These are phyloP conservation scores for Halyomorpha halys DNA, from an alignment of 1,140 invertebrate species.

Conservation along the genomic window DNA sequence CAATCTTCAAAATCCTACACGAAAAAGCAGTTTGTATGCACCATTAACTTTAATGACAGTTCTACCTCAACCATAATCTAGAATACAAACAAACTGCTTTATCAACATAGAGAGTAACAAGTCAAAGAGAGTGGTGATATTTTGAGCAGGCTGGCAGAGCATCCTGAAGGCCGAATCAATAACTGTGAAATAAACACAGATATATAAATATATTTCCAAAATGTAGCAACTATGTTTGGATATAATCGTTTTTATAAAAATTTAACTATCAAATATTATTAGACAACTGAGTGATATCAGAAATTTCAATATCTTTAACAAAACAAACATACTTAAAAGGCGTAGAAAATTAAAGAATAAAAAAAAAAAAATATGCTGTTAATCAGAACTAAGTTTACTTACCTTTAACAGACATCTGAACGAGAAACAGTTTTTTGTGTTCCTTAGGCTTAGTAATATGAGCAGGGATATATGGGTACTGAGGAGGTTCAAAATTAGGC, in stretches of 20 bases:
- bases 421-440: constrained; percentile 92
- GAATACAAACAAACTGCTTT: constrained; percentile 3
- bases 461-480: constrained; percentile 97
- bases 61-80: background rate
- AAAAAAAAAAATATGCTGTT: too few species aligned
- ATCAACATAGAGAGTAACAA: background rate
- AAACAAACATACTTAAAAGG: too few species aligned
- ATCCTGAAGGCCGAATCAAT: constrained; percentile 8
- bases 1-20: too few species aligned
- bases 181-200: constrained; percentile 20
- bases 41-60: background rate
- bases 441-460: constrained; percentile 99
- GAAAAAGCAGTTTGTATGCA: constrained; percentile 2
- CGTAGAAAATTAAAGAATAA: too few species aligned
- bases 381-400: background rate
- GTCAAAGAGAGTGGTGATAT: background rate
- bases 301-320: too few species aligned
- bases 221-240: background rate
- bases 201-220: constrained; percentile 12
- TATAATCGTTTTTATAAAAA: background rate
- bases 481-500: constrained; percentile 98
- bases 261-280: too few species aligned
- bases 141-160: constrained; percentile 6
- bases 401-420: constrained; percentile 96
- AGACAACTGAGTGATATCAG: too few species aligned